Evolutionary conservation across 2,888 invertebrate species (phyloP).

Genomic region (Chelonus formosanus): DNA sequence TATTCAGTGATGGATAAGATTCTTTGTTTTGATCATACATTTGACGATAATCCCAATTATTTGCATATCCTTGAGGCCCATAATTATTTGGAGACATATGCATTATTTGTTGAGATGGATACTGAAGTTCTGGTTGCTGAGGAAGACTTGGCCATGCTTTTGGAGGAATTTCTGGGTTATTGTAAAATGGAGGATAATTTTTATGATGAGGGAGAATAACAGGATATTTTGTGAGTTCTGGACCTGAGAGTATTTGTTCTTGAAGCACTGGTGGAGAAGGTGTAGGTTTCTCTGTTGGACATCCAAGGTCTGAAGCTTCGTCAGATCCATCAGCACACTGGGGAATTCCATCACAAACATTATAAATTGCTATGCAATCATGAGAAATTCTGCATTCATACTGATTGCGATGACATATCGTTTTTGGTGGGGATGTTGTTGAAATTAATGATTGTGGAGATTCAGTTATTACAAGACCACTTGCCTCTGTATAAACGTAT

Average conservation of each 20-base stretch:
- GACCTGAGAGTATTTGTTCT: neutral
- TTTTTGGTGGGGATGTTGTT: conserved; percentile 49
- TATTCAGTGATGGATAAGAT: conserved; percentile 44
- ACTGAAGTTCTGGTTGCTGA: conserved; percentile 46
- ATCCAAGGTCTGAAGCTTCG: conserved; percentile 85
- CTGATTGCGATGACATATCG: conserved; percentile 82
- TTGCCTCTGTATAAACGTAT: conserved; percentile 50
- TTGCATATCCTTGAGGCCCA: conserved; percentile 45
- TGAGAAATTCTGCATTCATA: conserved; percentile 86
- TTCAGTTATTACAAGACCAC: conserved; percentile 42
- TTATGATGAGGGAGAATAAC: conserved; percentile 53
- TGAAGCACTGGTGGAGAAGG: conserved; percentile 43
- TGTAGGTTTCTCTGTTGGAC: conserved; percentile 69
- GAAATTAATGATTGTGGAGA: conserved; percentile 43
- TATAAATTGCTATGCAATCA: conserved; percentile 94
- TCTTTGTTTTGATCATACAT: conserved; percentile 54
- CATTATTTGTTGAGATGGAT: conserved; percentile 47
- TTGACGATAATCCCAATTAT: conserved; percentile 55
- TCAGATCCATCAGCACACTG: conserved; percentile 93
- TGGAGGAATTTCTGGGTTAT: conserved; percentile 45
- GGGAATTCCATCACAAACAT: conserved; percentile 93
- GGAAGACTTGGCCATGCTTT: conserved; percentile 51
- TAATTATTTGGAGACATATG: conserved; percentile 44
- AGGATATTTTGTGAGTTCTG: conserved; percentile 49
- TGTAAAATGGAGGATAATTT: conserved; percentile 49